Conservation (phyloP, 2,797 vertebrate species). For the Galaxias olidus region DNA sequence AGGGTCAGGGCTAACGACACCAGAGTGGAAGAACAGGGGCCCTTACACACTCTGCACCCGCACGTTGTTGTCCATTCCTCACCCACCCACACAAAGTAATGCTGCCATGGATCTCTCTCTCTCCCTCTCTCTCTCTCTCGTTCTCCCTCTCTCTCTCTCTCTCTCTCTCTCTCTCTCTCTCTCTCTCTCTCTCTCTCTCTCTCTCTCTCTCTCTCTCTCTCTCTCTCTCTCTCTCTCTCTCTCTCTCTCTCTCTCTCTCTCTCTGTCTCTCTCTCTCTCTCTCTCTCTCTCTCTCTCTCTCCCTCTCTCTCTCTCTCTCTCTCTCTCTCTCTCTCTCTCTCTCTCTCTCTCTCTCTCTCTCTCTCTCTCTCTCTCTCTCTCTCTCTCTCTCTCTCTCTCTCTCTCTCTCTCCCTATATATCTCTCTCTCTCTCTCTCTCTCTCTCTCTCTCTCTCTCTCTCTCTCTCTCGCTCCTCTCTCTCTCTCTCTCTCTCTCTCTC, state of each 20-base stretch:
- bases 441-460: not conserved
- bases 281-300: constrained; percentile 4
- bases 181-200: not conserved
- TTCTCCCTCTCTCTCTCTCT: not conserved
- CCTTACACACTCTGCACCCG: too few species aligned
- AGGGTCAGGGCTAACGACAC: too few species aligned
- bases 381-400: not conserved
- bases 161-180: not conserved
- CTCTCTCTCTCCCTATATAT: not conserved
- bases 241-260: too few species aligned
- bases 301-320: constrained; percentile 8
- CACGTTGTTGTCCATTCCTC: too few species aligned
- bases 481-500: not conserved
- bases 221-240: not conserved
- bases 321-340: not conserved
- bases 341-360: not conserved
- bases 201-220: not conserved
- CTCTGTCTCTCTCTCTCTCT: not conserved
- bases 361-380: constrained; percentile 24
- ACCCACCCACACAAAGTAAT: too few species aligned
- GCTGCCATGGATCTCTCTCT: not conserved
- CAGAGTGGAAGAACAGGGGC: too few species aligned
- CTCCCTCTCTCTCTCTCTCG: not conserved
- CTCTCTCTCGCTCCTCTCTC: not conserved
- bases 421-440: too few species aligned